phyloP scores from a whole-genome alignment of 2,888 invertebrate genomes.

The Acanthacorydalis orientalis region DNA sequence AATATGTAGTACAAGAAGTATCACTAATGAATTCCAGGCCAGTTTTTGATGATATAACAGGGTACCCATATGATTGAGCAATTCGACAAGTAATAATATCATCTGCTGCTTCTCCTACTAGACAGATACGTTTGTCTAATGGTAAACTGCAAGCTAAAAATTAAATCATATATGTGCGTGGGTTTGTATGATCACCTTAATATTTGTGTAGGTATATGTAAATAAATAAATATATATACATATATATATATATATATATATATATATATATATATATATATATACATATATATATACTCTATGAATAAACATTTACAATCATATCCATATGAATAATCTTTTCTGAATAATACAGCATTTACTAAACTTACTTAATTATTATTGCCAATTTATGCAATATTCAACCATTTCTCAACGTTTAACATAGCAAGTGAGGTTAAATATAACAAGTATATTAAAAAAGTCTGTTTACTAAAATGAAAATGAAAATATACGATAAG shows the following conservation, averaged over 20 bases:
- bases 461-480: neutral
- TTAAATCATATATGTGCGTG: conserved; percentile 5
- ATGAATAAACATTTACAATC: neutral
- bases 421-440: neutral
- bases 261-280: neutral
- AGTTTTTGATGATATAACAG: conserved; percentile 42
- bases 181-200: neutral
- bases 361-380: neutral
- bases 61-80: conserved; percentile 43
- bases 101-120: conserved; percentile 37
- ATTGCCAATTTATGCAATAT: neutral
- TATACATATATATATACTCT: neutral
- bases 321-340: neutral
- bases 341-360: neutral
- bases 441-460: neutral
- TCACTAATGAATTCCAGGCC: conserved; percentile 42
- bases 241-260: no score
- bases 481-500: neutral
- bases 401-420: no score
- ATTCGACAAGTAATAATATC: conserved; percentile 35
- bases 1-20: conserved; percentile 43
- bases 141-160: conserved; percentile 22
- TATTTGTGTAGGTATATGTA: neutral
- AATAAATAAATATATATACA: neutral
- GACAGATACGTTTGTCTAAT: conserved; percentile 40